Conservation (phyloP, 2,797 vertebrate genomes). For the Acrocephalus scirpaceus region DNA sequence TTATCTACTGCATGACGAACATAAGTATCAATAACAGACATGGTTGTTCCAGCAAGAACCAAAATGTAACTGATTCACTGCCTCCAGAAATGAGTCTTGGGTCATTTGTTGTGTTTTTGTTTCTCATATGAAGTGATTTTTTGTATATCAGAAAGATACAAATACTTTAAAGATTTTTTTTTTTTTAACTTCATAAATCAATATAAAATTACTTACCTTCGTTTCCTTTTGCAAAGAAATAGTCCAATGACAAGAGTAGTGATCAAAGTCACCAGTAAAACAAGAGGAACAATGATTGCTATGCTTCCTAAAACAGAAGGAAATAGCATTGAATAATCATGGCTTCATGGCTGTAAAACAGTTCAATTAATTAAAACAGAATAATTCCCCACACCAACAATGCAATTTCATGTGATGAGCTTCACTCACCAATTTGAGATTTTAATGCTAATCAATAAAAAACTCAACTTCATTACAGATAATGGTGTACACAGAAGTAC, state of each 20-base stretch:
- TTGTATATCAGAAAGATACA: not conserved
- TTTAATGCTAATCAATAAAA: not conserved
- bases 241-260: conserved; percentile 92
- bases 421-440: not conserved
- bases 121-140: not conserved
- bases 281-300: conserved; percentile 96
- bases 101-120: not conserved
- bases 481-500: not conserved
- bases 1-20: not conserved
- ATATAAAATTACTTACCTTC: conserved; percentile 82
- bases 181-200: not conserved
- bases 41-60: not conserved
- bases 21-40: not conserved
- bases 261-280: conserved; percentile 93
- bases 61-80: not conserved
- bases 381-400: not conserved
- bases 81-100: not conserved
- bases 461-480: not conserved
- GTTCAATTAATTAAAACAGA: not conserved
- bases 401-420: not conserved
- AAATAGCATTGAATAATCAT: not conserved
- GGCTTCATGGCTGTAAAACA: not conserved
- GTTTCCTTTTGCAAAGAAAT: conserved; percentile 92
- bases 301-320: conserved; percentile 87
- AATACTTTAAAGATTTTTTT: not conserved